Base-by-base conservation (phyloP, 2,797 vertebrate species). In the Mus spretus region DNA sequence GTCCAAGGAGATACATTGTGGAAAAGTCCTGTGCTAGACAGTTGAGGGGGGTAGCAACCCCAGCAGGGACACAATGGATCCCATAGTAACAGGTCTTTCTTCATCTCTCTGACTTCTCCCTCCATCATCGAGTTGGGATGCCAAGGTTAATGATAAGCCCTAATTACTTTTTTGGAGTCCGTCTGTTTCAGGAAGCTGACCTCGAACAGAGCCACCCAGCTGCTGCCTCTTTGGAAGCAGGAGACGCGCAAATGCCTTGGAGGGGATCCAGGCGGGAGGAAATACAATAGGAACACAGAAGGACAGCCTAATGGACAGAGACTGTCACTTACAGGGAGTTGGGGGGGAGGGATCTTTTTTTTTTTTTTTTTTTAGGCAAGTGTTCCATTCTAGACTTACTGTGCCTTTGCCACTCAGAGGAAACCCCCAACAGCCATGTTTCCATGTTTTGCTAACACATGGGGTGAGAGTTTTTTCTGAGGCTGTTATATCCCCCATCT, bases 131-230 rank as follows among this genome's bases (percentile, higher is more conserved):
- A 11, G 37, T 91, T 95, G 11, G 96, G 94, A 86, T 89, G 28
- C 95, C 4, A 12, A 97, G 97, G 97, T 97, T 98, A 97, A 98
- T 86, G 97, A 91, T 82, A 79, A 85, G 95, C 85, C 95, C 96
- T 97, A 86, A 1, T 97, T 67, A 96, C 96, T 86, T 97, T 65
- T 93, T 0, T 0, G 72, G 87, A 87, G 85, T 44, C 98, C 98
- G 97, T 97, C 98, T 98, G 98, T 97, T 44, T 0, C n/a, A 95
- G 79, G 89, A 94, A 79, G 77, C 82, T 85, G 65, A 94, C 97
- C 85, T 83, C 2, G 10, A 96, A 90, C 0, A 15, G 82, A 82
- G 44, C 34, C 93, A 50, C 4, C 55, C 97, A n/a, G 11, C 50
- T 96, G 95, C 92, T 63, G 37, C 86, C 75, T 81, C 90, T 78